Evolutionary conservation across 2,888 invertebrate species (phyloP), one percentile per base, ranked within the genome.

Genomic region (Ormyrus rosae): DNA sequence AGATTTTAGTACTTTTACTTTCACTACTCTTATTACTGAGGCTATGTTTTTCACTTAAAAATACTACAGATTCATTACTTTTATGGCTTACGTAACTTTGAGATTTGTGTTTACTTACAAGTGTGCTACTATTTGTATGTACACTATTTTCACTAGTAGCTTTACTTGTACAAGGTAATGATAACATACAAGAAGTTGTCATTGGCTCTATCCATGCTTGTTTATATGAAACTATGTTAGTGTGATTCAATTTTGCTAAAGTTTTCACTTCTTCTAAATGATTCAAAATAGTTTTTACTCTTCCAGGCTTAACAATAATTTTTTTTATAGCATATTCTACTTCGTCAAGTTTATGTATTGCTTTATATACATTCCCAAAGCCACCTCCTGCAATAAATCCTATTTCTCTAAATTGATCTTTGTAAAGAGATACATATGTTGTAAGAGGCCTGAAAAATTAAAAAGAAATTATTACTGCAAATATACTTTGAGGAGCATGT

Each of bases 321-420:
- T 96, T 96, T 89, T 96, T 96, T 0, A 96, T 93, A 0, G 96
- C 96, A 91, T 96, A 96, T 85, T 95, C 93, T 2, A 94, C 93
- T 6, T 94, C 94, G 87, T 96, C 96, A 6, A 96, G 89, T 86
- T 95, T 93, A 88, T 96, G 95, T 84, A 92, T 92, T 0, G 95
- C 96, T 91, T 94, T 94, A 87, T 92, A 96, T 3, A 96, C 96
- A 84, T 93, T 93, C 0, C 96, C 96, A 88, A 96, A 96, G 34
- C 96, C 96, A 10, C 96, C 96, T 19, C 93, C 92, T 79, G 95
- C 95, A 81, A 96, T 94, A 84, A 93, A 95, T 83, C 91, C 93
- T 0, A 95, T 86, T 88, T 96, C 95, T 82, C 94, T 93, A 89
- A 95, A 96, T 86, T 96, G 95, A 55, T 74, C 78, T 69, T 92